phyloP scores from a whole-genome alignment of 2,797 vertebrate species.

The Semaprochilodus insignis region DNA sequence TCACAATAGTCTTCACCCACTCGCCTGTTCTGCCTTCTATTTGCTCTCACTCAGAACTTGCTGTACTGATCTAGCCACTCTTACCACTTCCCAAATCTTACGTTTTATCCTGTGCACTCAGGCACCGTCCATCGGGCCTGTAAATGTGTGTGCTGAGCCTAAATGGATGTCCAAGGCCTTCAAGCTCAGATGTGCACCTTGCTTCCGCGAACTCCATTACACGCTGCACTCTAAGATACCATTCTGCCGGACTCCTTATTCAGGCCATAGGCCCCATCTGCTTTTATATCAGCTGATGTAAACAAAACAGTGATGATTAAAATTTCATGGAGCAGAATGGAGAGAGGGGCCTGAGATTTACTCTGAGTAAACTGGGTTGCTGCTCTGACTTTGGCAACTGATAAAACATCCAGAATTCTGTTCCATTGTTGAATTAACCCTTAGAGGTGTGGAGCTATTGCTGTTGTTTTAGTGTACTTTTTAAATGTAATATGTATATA shows the following conservation, averaged over 20 bases:
- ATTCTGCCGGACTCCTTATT: constrained; percentile 22
- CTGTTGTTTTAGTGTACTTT: not conserved
- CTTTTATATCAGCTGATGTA: constrained; percentile 42
- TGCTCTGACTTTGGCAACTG: not conserved
- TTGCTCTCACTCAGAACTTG: constrained; percentile 36
- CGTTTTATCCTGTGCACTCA: constrained; percentile 40
- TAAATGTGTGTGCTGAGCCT: constrained; percentile 31
- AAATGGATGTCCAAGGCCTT: constrained; percentile 51
- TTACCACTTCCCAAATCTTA: constrained; percentile 17
- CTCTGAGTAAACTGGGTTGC: not conserved
- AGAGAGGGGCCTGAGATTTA: constrained; percentile 9
- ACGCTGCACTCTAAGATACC: constrained; percentile 28
- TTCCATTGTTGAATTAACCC: not conserved
- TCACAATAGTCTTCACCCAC: constrained; percentile 3
- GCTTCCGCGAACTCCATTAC: constrained; percentile 40
- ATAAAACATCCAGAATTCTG: not conserved
- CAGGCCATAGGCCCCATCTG: constrained; percentile 5
- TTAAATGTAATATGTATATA: not conserved
- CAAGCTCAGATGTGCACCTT: constrained; percentile 20
- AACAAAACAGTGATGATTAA: constrained; percentile 54
- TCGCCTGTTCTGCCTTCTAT: constrained; percentile 22
- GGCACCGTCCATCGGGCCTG: not conserved
- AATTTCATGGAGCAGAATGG: constrained; percentile 49
- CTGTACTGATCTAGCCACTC: constrained; percentile 42
- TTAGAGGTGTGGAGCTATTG: not conserved